These are phyloP conservation scores for Machaerirhynchus nigripectus DNA, from an alignment of 2,113 vertebrate genomes.

Conservation along the genomic window DNA sequence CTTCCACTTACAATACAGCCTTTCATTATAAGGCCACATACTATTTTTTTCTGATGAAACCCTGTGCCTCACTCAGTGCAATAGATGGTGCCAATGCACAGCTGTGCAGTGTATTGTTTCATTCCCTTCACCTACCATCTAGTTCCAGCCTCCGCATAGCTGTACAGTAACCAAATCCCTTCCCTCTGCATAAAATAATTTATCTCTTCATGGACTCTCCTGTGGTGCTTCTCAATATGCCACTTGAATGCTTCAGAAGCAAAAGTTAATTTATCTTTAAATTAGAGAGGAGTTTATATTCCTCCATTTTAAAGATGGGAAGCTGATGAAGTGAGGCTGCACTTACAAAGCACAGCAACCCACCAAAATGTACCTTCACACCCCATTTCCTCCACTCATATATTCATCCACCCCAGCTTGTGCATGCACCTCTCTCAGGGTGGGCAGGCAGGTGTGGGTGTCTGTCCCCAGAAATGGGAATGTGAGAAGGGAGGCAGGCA, in stretches of 20 bases:
- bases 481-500: neutral
- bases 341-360: neutral
- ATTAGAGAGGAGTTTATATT: constrained; percentile 18
- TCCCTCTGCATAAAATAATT: constrained; percentile 6
- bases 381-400: neutral
- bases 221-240: constrained; percentile 10
- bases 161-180: neutral
- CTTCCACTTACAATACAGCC: neutral
- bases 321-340: neutral
- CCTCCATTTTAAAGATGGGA: neutral
- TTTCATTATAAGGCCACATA: neutral
- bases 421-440: fast-evolving
- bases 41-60: neutral
- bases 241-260: constrained; percentile 42
- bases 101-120: neutral
- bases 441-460: neutral
- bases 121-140: neutral
- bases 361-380: neutral
- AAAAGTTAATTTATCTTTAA: constrained; percentile 54
- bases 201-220: neutral
- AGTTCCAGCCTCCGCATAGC: neutral
- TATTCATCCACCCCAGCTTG: too few species aligned
- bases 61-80: neutral
- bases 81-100: constrained; percentile 25
- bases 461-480: fast-evolving